Evolutionary conservation across 2,113 vertebrate species (phyloP).

Genomic region (Isichthys henryi): DNA sequence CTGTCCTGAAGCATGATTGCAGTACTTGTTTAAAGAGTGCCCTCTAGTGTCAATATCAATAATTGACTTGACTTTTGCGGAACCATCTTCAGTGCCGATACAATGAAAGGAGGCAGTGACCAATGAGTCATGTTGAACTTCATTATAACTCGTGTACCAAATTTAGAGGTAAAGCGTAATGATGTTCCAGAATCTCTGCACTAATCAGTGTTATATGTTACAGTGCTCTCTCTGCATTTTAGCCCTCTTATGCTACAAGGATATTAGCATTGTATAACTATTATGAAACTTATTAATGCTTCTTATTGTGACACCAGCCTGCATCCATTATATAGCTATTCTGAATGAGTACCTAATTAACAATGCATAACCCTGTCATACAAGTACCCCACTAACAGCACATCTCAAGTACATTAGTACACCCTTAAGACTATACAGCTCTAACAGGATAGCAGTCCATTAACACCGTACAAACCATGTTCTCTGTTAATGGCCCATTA

Average conservation of each 20-base stretch:
- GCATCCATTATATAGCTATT: background rate
- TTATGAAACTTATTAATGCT: background rate
- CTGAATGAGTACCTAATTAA: background rate
- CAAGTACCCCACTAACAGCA: background rate
- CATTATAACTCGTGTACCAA: background rate
- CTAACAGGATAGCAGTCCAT: background rate
- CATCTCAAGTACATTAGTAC: background rate
- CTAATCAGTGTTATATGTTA: background rate
- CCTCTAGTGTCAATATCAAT: constrained; percentile 6
- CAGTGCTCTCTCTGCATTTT: background rate
- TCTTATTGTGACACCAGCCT: background rate
- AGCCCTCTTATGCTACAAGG: background rate
- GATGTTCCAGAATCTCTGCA: background rate
- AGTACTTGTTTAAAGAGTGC: background rate
- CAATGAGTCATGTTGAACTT: background rate
- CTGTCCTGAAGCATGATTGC: background rate
- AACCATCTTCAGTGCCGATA: background rate
- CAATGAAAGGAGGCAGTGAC: background rate
- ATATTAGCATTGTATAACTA: background rate
- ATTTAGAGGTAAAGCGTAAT: background rate
- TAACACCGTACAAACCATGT: background rate
- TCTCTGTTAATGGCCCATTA: background rate
- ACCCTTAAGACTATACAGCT: background rate
- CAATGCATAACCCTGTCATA: background rate
- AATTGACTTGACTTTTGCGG: background rate